Percentiles rank a stretch among this genome's conserved stretches.
Conservation (phyloP, 2,888 invertebrate genomes). For the Dicycla oo region DNA sequence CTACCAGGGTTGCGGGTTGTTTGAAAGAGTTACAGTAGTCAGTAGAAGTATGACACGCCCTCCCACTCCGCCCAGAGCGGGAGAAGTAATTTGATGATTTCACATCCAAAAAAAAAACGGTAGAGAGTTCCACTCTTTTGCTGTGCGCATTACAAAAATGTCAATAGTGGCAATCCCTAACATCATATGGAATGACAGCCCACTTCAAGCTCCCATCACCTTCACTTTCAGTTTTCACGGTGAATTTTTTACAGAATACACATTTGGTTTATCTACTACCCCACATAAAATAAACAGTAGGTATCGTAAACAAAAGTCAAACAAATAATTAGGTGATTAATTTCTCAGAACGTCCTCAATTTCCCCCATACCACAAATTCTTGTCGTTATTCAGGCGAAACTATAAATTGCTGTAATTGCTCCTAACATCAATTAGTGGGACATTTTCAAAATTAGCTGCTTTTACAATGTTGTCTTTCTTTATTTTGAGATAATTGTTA, state of each 20-base stretch:
- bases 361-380: conserved; percentile 44
- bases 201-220: not conserved
- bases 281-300: not conserved
- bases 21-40: too few relatives aligned
- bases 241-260: not conserved
- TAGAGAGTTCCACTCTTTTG: too few relatives aligned
- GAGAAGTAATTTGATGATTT: too few relatives aligned
- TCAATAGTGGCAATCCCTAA: not conserved
- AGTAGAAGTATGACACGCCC: too few relatives aligned
- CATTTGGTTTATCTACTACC: not conserved
- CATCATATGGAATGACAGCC: not conserved
- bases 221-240: not conserved
- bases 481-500: conserved; percentile 51
- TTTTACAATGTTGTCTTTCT: conserved; percentile 16
- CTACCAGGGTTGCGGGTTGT: too few relatives aligned
- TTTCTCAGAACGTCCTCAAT: conserved; percentile 29
- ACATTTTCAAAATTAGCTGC: conserved; percentile 46
- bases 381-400: conserved; percentile 12
- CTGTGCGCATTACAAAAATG: too few relatives aligned
- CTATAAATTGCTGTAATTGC: conserved; percentile 62
- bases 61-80: too few relatives aligned
- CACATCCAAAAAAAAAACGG: too few relatives aligned
- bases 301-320: not conserved
- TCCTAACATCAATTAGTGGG: conserved; percentile 50
- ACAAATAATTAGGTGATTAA: conserved; percentile 40